phyloP scores from a whole-genome alignment of 2,888 invertebrate species.

The Brenthis ino region DNA sequence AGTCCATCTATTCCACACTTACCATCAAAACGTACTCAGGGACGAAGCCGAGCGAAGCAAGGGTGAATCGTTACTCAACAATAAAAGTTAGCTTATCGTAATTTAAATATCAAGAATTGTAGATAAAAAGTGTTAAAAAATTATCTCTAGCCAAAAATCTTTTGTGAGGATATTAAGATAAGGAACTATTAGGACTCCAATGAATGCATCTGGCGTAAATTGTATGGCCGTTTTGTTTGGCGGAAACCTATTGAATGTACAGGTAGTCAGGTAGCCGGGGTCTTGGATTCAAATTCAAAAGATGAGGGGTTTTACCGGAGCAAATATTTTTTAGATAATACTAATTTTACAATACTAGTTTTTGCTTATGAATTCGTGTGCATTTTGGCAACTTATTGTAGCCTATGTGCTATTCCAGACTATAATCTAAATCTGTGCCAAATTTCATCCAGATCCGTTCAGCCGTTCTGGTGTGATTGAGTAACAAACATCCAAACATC shows the following conservation, averaged over 20 bases:
- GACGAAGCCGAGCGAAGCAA: too few species aligned
- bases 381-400: too few species aligned
- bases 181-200: constrained; percentile 29
- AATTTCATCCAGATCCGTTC: too few species aligned
- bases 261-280: constrained; percentile 41
- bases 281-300: constrained; percentile 32
- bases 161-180: constrained; percentile 26
- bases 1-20: too few species aligned
- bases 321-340: constrained; percentile 38
- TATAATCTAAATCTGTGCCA: too few species aligned
- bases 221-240: constrained; percentile 40
- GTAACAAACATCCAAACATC: too few species aligned
- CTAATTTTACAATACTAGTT: neutral
- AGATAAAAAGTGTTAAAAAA: constrained; percentile 9
- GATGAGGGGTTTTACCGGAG: constrained; percentile 35
- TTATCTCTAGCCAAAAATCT: neutral
- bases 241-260: constrained; percentile 33
- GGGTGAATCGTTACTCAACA: too few species aligned
- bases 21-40: too few species aligned
- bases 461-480: too few species aligned
- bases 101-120: neutral
- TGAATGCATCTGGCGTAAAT: constrained; percentile 12
- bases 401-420: too few species aligned
- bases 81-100: neutral
- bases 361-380: neutral